Percentiles rank a stretch among this genome's conserved stretches.
phyloP scores from a whole-genome alignment of 2,888 invertebrate genomes.

The Latrodectus hesperus region DNA sequence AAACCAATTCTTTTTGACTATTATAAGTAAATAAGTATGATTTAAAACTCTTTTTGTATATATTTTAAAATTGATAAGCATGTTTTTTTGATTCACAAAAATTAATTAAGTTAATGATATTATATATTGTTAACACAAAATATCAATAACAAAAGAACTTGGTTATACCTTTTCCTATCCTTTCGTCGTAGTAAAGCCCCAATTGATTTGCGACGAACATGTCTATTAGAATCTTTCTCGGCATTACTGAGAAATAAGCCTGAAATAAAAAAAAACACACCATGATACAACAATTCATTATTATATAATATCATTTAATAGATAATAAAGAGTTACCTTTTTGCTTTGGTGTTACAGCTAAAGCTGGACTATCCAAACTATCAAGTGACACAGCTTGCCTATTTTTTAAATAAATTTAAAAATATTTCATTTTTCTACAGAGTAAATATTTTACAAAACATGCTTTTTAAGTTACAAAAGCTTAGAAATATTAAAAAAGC shows the following conservation, averaged over 20 bases:
- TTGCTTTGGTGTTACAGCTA: constrained; percentile 27
- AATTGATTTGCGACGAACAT: constrained; percentile 49
- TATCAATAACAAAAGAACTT: too few relatives aligned
- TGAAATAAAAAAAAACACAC: constrained; percentile 11
- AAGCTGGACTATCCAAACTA: background rate
- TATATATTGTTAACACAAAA: too few relatives aligned
- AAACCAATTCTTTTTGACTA: too few relatives aligned
- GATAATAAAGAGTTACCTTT: background rate
- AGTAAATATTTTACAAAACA: too few relatives aligned
- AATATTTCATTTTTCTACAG: too few relatives aligned
- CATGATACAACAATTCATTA: background rate
- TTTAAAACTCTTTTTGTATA: too few relatives aligned
- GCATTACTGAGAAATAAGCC: constrained; percentile 3
- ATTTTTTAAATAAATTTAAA: background rate
- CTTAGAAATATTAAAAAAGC: too few relatives aligned
- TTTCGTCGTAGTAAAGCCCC: constrained; percentile 38
- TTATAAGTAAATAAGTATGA: too few relatives aligned
- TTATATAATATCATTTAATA: background rate
- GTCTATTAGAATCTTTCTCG: constrained; percentile 14
- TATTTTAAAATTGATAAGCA: too few relatives aligned
- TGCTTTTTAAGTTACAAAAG: too few relatives aligned
- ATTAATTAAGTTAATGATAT: too few relatives aligned
- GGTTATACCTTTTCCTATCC: constrained; percentile 30
- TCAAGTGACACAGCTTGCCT: background rate
- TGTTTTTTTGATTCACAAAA: too few relatives aligned